These are phyloP conservation scores for Diplodus sargus DNA, from an alignment of 2,797 vertebrate genomes.

Conservation along the genomic window DNA sequence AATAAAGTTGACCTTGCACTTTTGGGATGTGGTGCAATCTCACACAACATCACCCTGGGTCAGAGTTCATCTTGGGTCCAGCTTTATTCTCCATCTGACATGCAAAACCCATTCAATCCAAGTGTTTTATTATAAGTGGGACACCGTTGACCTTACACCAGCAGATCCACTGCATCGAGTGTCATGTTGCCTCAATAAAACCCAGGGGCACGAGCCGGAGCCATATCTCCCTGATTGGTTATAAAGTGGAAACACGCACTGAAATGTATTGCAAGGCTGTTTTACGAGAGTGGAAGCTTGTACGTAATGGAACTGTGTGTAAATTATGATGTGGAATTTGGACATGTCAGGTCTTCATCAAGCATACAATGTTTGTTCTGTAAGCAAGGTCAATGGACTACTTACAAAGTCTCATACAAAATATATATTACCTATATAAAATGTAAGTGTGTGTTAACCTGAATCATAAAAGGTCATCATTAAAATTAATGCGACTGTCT, in stretches of 20 bases:
- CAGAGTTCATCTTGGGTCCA: too few species aligned
- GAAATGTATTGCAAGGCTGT: slow-evolving; percentile 29
- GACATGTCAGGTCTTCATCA: slow-evolving; percentile 13
- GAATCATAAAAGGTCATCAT: not conserved
- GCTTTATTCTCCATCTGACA: slow-evolving; percentile 9
- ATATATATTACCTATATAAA: slow-evolving; percentile 5
- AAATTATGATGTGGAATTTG: slow-evolving; percentile 31
- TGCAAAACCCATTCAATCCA: slow-evolving; percentile 9
- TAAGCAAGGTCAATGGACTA: slow-evolving; percentile 26
- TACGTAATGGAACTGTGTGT: slow-evolving; percentile 5
- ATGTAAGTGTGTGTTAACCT: not conserved
- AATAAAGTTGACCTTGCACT: not conserved
- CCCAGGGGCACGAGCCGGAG: slow-evolving; percentile 39
- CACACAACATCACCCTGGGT: not conserved
- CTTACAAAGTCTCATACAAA: slow-evolving; percentile 5
- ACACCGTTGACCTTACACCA: slow-evolving; percentile 45
- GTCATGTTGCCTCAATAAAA: slow-evolving; percentile 56
- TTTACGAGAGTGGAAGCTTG: slow-evolving; percentile 42
- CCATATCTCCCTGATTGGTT: slow-evolving; percentile 50
- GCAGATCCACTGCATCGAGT: slow-evolving; percentile 32
- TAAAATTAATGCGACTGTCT: not conserved
- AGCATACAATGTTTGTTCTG: slow-evolving; percentile 5
- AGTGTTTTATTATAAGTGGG: slow-evolving; percentile 32
- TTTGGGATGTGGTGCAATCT: not conserved
- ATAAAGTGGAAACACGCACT: slow-evolving; percentile 28